phyloP scores from a whole-genome alignment of 1,140 invertebrate species.

The Gonatopus flavifemur region DNA sequence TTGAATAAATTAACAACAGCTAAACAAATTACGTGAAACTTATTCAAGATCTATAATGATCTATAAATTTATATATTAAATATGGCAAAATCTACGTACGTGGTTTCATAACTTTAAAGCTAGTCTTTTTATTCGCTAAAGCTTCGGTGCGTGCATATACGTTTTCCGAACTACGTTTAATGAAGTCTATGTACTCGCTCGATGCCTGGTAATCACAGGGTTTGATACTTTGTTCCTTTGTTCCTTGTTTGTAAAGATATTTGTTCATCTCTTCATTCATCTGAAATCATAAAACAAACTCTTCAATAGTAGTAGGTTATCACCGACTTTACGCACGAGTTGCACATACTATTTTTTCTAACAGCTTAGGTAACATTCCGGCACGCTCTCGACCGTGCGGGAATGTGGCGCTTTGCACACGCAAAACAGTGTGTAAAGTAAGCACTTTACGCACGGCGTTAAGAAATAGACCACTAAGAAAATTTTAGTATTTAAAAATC shows the following conservation, averaged over 20 bases:
- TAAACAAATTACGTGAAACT: too few relatives aligned
- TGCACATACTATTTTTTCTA: too few relatives aligned
- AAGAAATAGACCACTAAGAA: too few relatives aligned
- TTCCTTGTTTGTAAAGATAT: constrained; percentile 19
- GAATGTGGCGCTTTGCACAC: too few relatives aligned
- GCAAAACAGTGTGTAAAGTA: too few relatives aligned
- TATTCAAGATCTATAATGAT: too few relatives aligned
- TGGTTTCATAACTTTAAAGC: constrained; percentile 57
- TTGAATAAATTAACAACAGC: too few relatives aligned
- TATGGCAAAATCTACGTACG: constrained; percentile 40
- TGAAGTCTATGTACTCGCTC: constrained; percentile 52
- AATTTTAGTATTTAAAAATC: too few relatives aligned
- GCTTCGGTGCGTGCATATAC: constrained; percentile 57
- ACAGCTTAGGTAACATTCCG: too few relatives aligned
- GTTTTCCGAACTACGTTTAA: constrained; percentile 53
- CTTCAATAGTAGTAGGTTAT: neutral
- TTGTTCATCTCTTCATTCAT: constrained; percentile 9
- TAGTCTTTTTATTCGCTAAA: constrained; percentile 54
- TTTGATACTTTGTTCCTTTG: constrained; percentile 23
- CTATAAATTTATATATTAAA: constrained; percentile 9
- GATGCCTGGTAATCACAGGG: constrained; percentile 46
- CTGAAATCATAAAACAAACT: constrained; percentile 18
- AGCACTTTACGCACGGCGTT: too few relatives aligned
- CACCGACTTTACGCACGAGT: too few relatives aligned
- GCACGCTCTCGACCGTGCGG: too few relatives aligned